Percentiles rank a stretch among this genome's conserved stretches.
Conservation (phyloP, 2,888 invertebrate genomes). For the Conistra vaccinii region DNA sequence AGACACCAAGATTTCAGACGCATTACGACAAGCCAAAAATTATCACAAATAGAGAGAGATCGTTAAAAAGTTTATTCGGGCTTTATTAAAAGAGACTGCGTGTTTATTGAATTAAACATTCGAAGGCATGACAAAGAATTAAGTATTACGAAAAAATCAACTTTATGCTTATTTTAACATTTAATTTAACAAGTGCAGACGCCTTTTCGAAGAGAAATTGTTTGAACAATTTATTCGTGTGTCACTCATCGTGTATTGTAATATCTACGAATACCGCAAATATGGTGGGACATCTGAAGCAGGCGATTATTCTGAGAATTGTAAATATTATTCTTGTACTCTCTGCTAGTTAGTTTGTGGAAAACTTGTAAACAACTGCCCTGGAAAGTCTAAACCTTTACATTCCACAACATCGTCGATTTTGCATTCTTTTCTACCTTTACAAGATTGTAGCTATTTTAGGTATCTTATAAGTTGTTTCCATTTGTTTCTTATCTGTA, state of each 20-base stretch:
- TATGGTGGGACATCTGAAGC: slow-evolving; percentile 25
- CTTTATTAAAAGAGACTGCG: slow-evolving; percentile 22
- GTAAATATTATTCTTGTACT: slow-evolving; percentile 48
- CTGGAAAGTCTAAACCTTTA: slow-evolving; percentile 5
- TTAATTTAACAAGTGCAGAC: not conserved
- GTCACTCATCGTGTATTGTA: slow-evolving; percentile 2
- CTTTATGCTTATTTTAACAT: slow-evolving; percentile 13
- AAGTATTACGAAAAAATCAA: slow-evolving; percentile 7
- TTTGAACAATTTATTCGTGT: not conserved
- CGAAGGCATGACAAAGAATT: slow-evolving; percentile 6
- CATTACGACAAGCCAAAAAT: not conserved
- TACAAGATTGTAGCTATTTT: not conserved
- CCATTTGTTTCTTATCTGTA: not conserved
- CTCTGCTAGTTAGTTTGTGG: slow-evolving; percentile 10
- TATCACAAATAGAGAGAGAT: not conserved
- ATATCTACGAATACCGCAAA: slow-evolving; percentile 1
- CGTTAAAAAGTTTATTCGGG: not conserved
- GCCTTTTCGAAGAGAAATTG: not conserved
- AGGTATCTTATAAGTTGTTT: not conserved
- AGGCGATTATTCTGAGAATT: slow-evolving; percentile 29
- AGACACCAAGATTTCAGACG: not conserved
- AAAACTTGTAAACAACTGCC: slow-evolving; percentile 23
- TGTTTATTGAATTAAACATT: slow-evolving; percentile 34
- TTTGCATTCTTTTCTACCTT: slow-evolving; percentile 2
- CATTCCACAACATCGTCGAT: slow-evolving; percentile 7